Base-by-base conservation (phyloP, 1,140 invertebrate species). In the Drosophila neocordata region DNA sequence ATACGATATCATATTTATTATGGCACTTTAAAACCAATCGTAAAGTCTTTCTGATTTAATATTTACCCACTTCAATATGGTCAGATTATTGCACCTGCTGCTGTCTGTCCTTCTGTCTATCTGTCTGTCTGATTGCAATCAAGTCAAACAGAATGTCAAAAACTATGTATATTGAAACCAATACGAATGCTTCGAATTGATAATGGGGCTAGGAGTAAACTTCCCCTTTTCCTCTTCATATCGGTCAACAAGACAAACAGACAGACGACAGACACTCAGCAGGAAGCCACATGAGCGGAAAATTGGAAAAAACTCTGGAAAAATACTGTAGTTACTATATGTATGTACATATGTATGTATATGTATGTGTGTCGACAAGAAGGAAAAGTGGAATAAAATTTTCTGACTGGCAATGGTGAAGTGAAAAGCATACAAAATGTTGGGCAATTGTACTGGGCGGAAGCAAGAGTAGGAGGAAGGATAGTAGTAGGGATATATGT, bases 201-300 rank as follows among this genome's bases (percentile, higher is more conserved):
- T 81, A 81, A 74, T 82, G 69, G 79, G 59, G 53, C 65, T 53
- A 31, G 41, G 20, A 48, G 51, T 6, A 27, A 65, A 44, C 64
- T 24, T 38, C 13, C 44, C 59, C n/a, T n/a, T n/a, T n/a, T n/a
- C n/a, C n/a, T n/a, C n/a, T 48, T 18, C 65, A 55, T 79, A 79
- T 74, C 71, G 77, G 77, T 79, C 77, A 79, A 73, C 66, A 75
- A 79, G 62, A 62, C 69, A 73, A 77, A 67, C 75, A 67, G 31
- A 63, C 13, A 35, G 20, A 58, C 20, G n/a, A 60, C 6, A 41
- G 12, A 12, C 58, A 77, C 48, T 53, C 63, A 70, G 65, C 79
- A 78, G 79, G 73, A 82, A 82, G 66, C 79, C 79, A 72, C 72
- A 79, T 84, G 80, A 83, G 79, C 76, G 79, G 80, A 84, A 83